Evolutionary conservation across 2,888 invertebrate genomes (phyloP).

Genomic region (Leuctra nigra): DNA sequence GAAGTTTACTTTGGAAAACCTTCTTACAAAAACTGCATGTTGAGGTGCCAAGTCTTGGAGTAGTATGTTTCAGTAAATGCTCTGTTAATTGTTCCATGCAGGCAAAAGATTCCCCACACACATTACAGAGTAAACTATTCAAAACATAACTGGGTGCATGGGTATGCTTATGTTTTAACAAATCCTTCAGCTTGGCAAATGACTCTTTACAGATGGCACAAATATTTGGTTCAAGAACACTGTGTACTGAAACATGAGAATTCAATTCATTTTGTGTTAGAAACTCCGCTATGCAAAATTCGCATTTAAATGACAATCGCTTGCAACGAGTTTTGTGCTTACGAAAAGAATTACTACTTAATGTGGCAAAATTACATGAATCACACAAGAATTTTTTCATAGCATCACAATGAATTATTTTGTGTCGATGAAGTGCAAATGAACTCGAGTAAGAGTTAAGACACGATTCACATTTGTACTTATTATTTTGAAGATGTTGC

Average conservation of each 20-base stretch:
- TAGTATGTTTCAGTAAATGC: too few relatives aligned
- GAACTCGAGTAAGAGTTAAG: not conserved
- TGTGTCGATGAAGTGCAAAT: not conserved
- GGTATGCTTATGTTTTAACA: not conserved
- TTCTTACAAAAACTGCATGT: too few relatives aligned
- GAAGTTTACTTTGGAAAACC: too few relatives aligned
- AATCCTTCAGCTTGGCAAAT: not conserved
- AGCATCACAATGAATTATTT: not conserved
- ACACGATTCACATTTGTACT: not conserved
- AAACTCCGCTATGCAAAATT: conserved; percentile 34
- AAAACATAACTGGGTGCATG: not conserved
- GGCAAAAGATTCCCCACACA: too few relatives aligned
- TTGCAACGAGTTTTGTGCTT: not conserved
- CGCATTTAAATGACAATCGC: conserved; percentile 31
- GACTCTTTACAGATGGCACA: not conserved
- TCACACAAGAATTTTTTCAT: not conserved
- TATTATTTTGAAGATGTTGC: not conserved
- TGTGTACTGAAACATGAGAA: not conserved
- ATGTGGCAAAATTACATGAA: not conserved
- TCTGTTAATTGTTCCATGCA: too few relatives aligned
- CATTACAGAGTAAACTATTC: too few relatives aligned
- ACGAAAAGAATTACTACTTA: not conserved
- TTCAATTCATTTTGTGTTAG: conserved; percentile 31
- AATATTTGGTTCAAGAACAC: not conserved
- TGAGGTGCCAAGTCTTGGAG: too few relatives aligned